Conservation (phyloP, 2,113 vertebrate genomes). For the Noturus placidus region DNA sequence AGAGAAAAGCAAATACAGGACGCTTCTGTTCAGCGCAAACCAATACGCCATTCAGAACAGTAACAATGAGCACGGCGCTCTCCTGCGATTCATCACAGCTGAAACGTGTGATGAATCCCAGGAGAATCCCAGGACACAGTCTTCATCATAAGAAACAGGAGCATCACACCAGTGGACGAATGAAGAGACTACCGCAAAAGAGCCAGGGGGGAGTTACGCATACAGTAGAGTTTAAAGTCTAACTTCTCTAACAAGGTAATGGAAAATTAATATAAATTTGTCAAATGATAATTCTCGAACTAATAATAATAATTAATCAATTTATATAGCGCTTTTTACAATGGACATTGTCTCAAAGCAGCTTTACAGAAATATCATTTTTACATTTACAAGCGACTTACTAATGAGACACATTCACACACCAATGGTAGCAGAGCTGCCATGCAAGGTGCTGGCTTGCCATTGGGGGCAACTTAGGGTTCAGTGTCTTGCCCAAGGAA, state of each 20-base stretch:
- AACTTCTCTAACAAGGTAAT: background rate
- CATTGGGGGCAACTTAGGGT: no score
- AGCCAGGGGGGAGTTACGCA: background rate
- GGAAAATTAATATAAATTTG: background rate
- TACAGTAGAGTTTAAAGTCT: background rate
- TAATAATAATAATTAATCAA: no score
- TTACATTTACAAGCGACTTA: no score
- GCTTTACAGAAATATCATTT: no score
- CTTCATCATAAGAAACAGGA: background rate
- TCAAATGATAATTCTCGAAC: background rate
- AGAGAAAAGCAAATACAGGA: background rate
- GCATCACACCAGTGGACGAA: background rate
- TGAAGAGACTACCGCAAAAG: background rate
- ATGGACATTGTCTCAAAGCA: no score
- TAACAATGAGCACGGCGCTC: background rate
- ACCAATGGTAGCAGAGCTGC: no score
- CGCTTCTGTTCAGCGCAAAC: constrained; percentile 19
- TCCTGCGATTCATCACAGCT: background rate
- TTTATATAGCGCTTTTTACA: no score
- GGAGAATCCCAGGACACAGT: background rate
- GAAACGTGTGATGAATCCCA: background rate
- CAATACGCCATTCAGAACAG: constrained; percentile 17
- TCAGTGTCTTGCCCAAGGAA: no score
- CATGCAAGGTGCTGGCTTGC: no score
- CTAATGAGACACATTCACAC: no score